phyloP scores from a whole-genome alignment of 2,888 invertebrate species.

The Ypsolopha scabrella region DNA sequence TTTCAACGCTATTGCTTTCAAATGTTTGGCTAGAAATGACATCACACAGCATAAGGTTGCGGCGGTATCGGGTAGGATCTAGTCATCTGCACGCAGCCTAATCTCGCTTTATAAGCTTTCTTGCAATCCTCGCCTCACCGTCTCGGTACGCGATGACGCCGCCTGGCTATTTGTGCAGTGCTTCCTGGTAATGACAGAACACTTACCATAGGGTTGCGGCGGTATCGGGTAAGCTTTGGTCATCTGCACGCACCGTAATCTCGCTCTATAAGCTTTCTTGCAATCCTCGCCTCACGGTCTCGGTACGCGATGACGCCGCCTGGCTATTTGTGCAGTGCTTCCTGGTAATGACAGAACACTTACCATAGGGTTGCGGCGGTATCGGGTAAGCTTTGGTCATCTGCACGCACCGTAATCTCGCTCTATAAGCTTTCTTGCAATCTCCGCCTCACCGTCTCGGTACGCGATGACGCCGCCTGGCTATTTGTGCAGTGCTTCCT shows the following conservation, averaged over 20 bases:
- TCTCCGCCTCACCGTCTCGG: slow-evolving; percentile 54
- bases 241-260: slow-evolving; percentile 33
- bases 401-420: slow-evolving; percentile 53
- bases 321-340: no score
- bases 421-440: slow-evolving; percentile 56
- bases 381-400: slow-evolving; percentile 37
- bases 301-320: no score
- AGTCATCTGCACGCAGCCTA: slow-evolving; percentile 36
- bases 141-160: no score
- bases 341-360: no score
- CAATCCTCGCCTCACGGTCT: no score
- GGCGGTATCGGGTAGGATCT: slow-evolving; percentile 30
- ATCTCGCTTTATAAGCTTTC: no score
- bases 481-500: slow-evolving; percentile 72
- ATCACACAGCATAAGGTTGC: slow-evolving; percentile 22
- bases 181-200: no score
- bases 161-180: no score
- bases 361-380: slow-evolving; percentile 34
- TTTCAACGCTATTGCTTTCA: no score
- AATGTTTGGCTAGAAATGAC: no score
- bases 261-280: no score
- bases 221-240: slow-evolving; percentile 32
- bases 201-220: slow-evolving; percentile 26
- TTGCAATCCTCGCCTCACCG: no score
- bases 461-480: slow-evolving; percentile 60